Evolutionary conservation across 2,888 invertebrate species (phyloP).

Genomic region (Rhopalosiphum nymphaeae): DNA sequence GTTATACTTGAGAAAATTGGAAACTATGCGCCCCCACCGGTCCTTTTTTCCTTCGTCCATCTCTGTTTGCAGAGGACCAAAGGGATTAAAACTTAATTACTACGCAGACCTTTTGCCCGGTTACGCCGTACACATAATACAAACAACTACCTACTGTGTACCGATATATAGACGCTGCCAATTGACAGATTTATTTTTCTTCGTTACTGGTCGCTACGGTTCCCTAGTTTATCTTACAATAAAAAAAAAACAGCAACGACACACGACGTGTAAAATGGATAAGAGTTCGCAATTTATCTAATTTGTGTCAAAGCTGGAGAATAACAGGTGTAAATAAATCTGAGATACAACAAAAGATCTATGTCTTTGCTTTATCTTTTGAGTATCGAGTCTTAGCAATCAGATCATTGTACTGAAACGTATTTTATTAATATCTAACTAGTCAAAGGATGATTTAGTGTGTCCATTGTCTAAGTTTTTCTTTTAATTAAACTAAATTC

Average conservation of each 20-base stretch:
- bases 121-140: not conserved
- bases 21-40: not conserved
- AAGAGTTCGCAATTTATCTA: not conserved
- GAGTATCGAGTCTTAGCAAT: not conserved
- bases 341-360: not conserved
- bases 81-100: slow-evolving; percentile 63
- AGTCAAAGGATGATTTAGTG: not conserved
- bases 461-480: not conserved
- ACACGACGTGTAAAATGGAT: slow-evolving; percentile 17
- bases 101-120: not conserved
- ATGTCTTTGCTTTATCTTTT: not conserved
- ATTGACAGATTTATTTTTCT: slow-evolving; percentile 40
- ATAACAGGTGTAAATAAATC: slow-evolving; percentile 34
- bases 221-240: not conserved
- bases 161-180: not conserved
- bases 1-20: slow-evolving; percentile 54
- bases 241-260: not conserved
- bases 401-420: not conserved
- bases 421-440: not conserved
- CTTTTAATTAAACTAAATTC: not conserved
- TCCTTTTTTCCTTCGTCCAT: not conserved
- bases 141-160: not conserved
- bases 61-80: not conserved
- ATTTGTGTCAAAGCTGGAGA: not conserved
- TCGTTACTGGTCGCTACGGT: not conserved